Evolutionary conservation across 2,113 vertebrate genomes (phyloP), one percentile per base, ranked within the genome.

Genomic region (Phaethornis superciliosus): DNA sequence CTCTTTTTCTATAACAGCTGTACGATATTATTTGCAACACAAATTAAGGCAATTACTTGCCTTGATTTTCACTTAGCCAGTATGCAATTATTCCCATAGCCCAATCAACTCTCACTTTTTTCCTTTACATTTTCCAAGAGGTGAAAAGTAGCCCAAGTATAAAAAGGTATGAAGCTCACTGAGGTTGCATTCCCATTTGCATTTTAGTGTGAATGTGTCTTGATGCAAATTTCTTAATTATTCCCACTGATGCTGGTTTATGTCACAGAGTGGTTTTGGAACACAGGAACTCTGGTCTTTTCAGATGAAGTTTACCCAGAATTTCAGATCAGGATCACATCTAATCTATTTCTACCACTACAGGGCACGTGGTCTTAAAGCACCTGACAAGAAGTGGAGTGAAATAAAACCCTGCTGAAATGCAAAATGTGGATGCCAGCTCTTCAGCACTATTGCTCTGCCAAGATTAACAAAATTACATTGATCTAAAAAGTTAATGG

Each of bases 11-110:
- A n/a, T 72, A 90, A 90, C 33, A 82, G 35, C 22, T 81, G 26
- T 23, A 89, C 40, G 23, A 87, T 87, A 59, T 70, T 94, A 93
- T 67, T 89, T 78, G 87, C 91, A 92, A 93, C 67, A 85, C 56
- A 85, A 89, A 94, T 88, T 92, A 92, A 85, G 65, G 77, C 60
- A 88, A 95, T 77, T 86, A 83, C 69, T 74, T 67, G 68, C 44
- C 60, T 90, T 55, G 56, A 86, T 90, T 92, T 81, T 79, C 86
- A 78, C 28, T 83, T 93, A 89, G 26, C 18, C 46, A 42, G 13
- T 27, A 37, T 58, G 60, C 81, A 81, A 71, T 89, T 81, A 93
- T 51, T 92, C 56, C 52, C 42, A 77, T 11, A 88, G 49, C 11
- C 33, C 86, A 67, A 90, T 83, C 52, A 70, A 15, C 51, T 95